phyloP scores from a whole-genome alignment of 2,888 invertebrate genomes.

The Mythimna albipuncta region DNA sequence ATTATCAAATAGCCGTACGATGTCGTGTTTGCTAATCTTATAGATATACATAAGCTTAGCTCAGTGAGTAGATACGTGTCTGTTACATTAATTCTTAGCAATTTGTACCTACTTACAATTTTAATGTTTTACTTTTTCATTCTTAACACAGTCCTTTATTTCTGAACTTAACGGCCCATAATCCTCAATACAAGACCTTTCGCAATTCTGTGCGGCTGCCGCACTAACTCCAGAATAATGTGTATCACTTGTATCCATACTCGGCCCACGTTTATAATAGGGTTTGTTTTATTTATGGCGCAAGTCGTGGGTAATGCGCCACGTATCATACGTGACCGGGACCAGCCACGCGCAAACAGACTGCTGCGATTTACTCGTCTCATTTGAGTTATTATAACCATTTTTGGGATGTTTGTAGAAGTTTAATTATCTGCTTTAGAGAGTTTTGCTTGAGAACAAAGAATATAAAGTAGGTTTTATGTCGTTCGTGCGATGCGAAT shows the following conservation, averaged over 20 bases:
- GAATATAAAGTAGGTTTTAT: slow-evolving; percentile 20
- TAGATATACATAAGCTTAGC: neutral
- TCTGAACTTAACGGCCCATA: neutral
- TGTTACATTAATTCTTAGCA: neutral
- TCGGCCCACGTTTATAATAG: slow-evolving; percentile 53
- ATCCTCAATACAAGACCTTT: slow-evolving; percentile 21
- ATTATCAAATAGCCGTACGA: slow-evolving; percentile 30
- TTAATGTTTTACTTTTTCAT: neutral
- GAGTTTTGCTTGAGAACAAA: slow-evolving; percentile 9
- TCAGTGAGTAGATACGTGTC: neutral
- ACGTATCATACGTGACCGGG: slow-evolving; percentile 51
- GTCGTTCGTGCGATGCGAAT: neutral
- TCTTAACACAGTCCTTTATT: neutral
- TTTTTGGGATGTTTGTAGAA: slow-evolving; percentile 41
- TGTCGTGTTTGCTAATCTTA: slow-evolving; percentile 29
- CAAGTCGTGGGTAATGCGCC: slow-evolving; percentile 51
- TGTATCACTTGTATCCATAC: slow-evolving; percentile 51
- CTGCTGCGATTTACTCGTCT: slow-evolving; percentile 47
- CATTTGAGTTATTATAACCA: slow-evolving; percentile 46
- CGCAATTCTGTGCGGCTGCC: slow-evolving; percentile 17
- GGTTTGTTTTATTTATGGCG: slow-evolving; percentile 64
- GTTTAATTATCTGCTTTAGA: slow-evolving; percentile 31
- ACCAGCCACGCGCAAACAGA: slow-evolving; percentile 24
- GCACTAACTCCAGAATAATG: slow-evolving; percentile 28
- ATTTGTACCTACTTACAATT: too few species aligned